phyloP scores from a whole-genome alignment of 2,888 invertebrate species.

The Spodoptera exigua region DNA sequence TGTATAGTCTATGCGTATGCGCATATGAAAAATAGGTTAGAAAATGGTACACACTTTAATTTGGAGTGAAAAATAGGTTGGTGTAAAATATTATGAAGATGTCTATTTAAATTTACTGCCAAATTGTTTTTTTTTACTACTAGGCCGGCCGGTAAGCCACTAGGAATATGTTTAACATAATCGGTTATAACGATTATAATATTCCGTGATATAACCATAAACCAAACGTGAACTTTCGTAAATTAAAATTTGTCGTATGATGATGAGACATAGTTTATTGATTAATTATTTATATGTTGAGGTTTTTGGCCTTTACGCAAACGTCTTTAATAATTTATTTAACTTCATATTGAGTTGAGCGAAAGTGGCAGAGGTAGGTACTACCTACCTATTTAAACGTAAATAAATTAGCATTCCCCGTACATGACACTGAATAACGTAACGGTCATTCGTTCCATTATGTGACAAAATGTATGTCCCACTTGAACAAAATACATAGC shows the following conservation, averaged over 20 bases:
- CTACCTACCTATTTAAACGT: conserved; percentile 53
- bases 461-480: conserved; percentile 49
- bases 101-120: no score
- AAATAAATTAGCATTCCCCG: conserved; percentile 65
- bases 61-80: no score
- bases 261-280: conserved; percentile 28
- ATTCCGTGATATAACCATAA: conserved; percentile 35
- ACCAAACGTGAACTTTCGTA: conserved; percentile 43
- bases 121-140: no score
- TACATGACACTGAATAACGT: conserved; percentile 62
- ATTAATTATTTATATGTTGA: conserved; percentile 18
- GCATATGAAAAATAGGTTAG: no score
- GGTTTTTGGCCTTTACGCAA: conserved; percentile 33
- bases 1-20: no score
- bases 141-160: no score
- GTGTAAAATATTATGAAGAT: no score
- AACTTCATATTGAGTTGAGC: conserved; percentile 26
- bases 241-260: conserved; percentile 23
- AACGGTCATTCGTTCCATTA: conserved; percentile 65
- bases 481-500: no score
- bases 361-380: conserved; percentile 68
- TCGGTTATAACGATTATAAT: neutral
- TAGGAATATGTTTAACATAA: no score
- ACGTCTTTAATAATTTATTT: conserved; percentile 16
- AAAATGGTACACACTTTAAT: no score